Evolutionary conservation across 1,140 invertebrate species (phyloP).

Genomic region (Zaprionus camerounensis): DNA sequence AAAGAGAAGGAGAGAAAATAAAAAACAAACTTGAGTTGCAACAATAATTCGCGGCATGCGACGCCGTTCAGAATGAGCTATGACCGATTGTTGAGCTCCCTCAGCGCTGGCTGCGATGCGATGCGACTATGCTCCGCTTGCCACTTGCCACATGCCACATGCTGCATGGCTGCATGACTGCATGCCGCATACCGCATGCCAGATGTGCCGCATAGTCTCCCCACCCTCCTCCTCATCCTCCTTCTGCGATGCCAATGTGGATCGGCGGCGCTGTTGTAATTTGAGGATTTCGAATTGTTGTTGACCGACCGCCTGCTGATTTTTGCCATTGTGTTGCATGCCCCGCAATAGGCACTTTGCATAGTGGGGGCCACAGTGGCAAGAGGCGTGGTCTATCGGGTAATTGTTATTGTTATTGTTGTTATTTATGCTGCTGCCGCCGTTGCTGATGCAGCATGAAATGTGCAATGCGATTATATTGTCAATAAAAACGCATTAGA

Average conservation of each 20-base stretch:
- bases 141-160: conserved; percentile 13
- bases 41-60: conserved; percentile 6
- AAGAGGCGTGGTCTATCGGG: not conserved
- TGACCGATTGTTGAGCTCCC: conserved; percentile 14
- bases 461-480: conserved; percentile 64
- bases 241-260: not conserved
- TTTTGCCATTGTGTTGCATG: conserved; percentile 33
- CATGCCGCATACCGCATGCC: conserved; percentile 21
- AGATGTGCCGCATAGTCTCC: conserved; percentile 9
- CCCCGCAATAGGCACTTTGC: conserved; percentile 27
- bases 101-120: no score
- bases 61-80: conserved; percentile 34
- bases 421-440: conserved; percentile 62
- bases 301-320: conserved; percentile 45
- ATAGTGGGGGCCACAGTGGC: conserved; percentile 3
- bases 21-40: not conserved
- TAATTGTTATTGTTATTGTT: conserved; percentile 69
- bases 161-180: conserved; percentile 16
- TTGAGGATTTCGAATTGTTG: conserved; percentile 20
- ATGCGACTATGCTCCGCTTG: conserved; percentile 1
- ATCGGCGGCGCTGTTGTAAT: conserved; percentile 14
- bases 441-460: conserved; percentile 29
- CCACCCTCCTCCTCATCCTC: no score
- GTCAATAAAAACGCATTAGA: conserved; percentile 75
- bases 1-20: not conserved